Conservation (phyloP, 2,888 invertebrate species). For the Melinopterus prodromus region DNA sequence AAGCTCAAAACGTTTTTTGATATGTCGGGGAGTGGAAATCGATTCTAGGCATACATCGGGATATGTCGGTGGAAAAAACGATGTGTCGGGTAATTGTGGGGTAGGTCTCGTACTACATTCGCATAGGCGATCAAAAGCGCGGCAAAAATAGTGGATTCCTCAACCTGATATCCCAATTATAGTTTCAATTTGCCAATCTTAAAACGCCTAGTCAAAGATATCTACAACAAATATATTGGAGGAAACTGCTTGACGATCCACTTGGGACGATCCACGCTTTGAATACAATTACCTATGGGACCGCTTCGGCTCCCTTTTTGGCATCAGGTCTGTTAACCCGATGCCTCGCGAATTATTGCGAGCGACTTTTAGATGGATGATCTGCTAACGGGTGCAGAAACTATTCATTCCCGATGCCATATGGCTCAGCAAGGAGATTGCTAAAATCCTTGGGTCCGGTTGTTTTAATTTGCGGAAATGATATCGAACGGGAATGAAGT, state of each 20-base stretch:
- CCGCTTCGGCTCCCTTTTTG: conserved; percentile 47
- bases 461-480: conserved; percentile 45
- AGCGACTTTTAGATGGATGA: conserved; percentile 50
- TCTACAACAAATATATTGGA: conserved; percentile 54
- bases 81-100: no score
- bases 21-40: no score
- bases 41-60: no score
- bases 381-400: conserved; percentile 42
- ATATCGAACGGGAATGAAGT: conserved; percentile 38
- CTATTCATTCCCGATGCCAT: conserved; percentile 17
- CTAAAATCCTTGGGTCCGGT: conserved; percentile 31
- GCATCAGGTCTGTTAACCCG: conserved; percentile 39
- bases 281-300: conserved; percentile 46
- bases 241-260: conserved; percentile 38
- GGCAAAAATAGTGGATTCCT: no score
- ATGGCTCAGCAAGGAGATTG: conserved; percentile 30
- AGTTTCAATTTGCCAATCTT: no score
- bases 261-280: conserved; percentile 36
- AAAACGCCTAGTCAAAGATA: conserved; percentile 44
- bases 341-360: conserved; percentile 35
- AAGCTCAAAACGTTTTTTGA: no score
- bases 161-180: no score
- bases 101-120: no score
- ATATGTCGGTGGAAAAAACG: no score
- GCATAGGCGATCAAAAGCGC: no score